Evolutionary conservation across 53 echinoderm and acorn worm species (phyloP).

Genomic region (Hippasteria phrygiana): DNA sequence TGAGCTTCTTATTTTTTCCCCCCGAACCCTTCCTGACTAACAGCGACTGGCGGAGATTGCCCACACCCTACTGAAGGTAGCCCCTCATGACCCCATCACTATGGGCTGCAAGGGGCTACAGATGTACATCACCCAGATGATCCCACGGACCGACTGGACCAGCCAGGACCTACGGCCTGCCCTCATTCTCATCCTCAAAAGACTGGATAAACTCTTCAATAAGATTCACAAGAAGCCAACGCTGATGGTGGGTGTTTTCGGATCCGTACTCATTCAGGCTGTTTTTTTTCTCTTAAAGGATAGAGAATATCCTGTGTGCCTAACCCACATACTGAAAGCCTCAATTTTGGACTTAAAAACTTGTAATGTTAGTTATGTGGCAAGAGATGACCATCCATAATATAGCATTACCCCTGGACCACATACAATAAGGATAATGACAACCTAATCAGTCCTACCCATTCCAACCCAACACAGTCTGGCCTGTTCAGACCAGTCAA

Average conservation of each 20-base stretch:
- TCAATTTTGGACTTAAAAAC: no score
- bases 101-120: constrained; percentile 99
- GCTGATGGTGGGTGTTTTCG: constrained; percentile 77
- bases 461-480: no score
- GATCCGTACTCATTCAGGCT: no score
- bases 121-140: constrained; percentile 99
- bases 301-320: no score
- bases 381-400: no score
- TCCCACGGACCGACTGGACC: constrained; percentile 95
- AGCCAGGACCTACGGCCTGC: constrained; percentile 95
- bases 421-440: no score
- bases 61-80: constrained; percentile 94
- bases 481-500: no score
- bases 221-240: constrained; percentile 99
- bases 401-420: no score
- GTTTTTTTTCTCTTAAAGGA: no score
- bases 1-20: background rate
- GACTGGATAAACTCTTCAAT: constrained; percentile 97
- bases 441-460: no score
- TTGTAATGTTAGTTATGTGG: no score
- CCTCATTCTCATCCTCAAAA: constrained; percentile 89
- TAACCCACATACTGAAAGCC: no score
- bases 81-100: constrained; percentile 96
- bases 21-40: background rate
- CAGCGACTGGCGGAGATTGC: constrained; percentile 96